Conservation (phyloP, 2,113 vertebrate genomes). For the Jaculus jaculus region DNA sequence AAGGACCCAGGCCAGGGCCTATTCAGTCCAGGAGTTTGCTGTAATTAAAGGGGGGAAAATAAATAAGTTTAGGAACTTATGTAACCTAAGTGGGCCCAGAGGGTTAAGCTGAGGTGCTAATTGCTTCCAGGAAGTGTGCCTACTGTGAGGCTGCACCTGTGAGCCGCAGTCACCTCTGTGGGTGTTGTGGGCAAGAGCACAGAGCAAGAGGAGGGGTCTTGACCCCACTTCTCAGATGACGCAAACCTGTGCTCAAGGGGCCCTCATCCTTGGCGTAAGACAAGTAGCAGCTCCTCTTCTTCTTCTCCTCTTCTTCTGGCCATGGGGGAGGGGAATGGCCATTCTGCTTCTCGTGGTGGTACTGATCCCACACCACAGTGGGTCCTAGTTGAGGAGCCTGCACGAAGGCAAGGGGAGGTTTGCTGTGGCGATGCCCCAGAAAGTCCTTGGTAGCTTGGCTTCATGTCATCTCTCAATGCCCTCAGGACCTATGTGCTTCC, state of each 20-base stretch:
- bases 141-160: not conserved
- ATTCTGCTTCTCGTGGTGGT: no score
- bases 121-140: not conserved
- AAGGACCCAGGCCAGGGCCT: not conserved
- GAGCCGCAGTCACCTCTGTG: not conserved
- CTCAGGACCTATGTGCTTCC: not conserved
- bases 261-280: not conserved
- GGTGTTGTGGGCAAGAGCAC: not conserved
- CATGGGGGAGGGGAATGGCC: not conserved
- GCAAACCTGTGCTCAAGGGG: not conserved
- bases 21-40: slow-evolving; percentile 43
- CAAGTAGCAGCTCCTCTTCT: not conserved
- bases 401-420: not conserved
- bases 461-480: not conserved
- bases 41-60: slow-evolving; percentile 40
- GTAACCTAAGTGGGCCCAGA: not conserved
- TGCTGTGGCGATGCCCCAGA: not conserved
- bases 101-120: not conserved
- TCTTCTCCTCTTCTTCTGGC: not conserved
- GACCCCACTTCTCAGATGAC: slow-evolving; percentile 15
- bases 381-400: not conserved
- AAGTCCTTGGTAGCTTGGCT: not conserved
- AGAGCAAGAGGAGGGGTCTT: not conserved
- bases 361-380: no score
- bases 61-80: slow-evolving; percentile 63